Evolutionary conservation across 2,797 vertebrate species (phyloP), one percentile per base, ranked within the genome.

Genomic region (Selene dorsalis): DNA sequence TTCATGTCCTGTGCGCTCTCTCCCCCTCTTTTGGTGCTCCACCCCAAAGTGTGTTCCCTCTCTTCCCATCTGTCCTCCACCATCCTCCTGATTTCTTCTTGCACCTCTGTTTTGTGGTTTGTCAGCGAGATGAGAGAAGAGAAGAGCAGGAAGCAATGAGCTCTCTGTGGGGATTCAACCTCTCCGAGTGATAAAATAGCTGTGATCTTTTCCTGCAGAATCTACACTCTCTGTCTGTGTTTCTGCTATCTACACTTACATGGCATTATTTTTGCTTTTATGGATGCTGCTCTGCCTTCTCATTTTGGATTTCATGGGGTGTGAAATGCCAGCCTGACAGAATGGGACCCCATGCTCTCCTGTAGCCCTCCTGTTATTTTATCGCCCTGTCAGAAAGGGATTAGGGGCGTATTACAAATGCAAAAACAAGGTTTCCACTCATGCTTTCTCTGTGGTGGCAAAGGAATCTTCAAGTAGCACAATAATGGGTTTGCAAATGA

Each of bases 81-180:
- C 75, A 24, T 67, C 81, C 47, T 69, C 67, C 64, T 39, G 55
- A 79, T 69, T 69, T 35, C 32, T 35, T 35, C 66, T 62, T 68
- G 73, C 10, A 0, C 75, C 68, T 76, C 59, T 70, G 66, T 77
- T 84, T 68, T 70, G 79, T 22, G 69, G 14, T 64, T 16, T 83
- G 85, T 89, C 85, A 87, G 75, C 3, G 59, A 87, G 88, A 90
- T 89, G 82, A 86, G 84, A 82, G 79, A 32, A 65, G 39, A 12
- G 26, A 53, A 24, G 64, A 71, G 72, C 35, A 73, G 80, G 78
- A 86, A 57, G 69, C 64, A 20, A 14, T 35, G 35, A 52, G 66
- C 60, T 73, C 85, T 84, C 86, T 68, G 80, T 22, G 2, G 86
- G 79, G 69, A 77, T 39, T 73, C 38, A 16, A 73, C 69, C 45